Base-by-base conservation (phyloP, 2,113 vertebrate species). In the Epinephelus cyanopodus region DNA sequence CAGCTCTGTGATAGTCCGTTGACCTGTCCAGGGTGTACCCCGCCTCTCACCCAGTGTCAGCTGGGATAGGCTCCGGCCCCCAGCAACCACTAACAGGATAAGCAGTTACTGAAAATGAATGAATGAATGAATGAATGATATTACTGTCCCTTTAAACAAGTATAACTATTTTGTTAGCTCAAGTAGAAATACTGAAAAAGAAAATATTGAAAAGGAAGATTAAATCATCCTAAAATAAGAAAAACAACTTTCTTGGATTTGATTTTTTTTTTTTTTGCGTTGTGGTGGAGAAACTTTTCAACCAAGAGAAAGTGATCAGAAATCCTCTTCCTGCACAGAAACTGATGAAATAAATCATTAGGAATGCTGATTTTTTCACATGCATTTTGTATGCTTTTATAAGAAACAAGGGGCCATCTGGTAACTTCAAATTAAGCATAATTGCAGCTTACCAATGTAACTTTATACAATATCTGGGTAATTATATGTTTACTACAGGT, bases 31-130 rank as follows among this genome's bases (percentile, higher is more conserved):
- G 29, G 29, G 4, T 29, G 29, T 29, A 5, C 29, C 29, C 0
- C 0, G 0, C 29, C 0, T 29, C 29, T 29, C 29, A 2, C 29
- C 29, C 4, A 29, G 1, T 29, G 29, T 29, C 29, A 29, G 29
- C 29, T 29, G 29, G 29, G 29, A 29, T 29, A 29, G 29, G 29
- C 29, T 29, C 29, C 4, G 0, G 29, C 29, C 29, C 29, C 29
- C 4, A 29, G 29, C 29, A 29, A 29, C 29, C 29, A 4, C 29
- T 29, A 29, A 29, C 29, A 29, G 29, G 29, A 29, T 29, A 29
- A 29, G 29, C 29, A 29, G 29, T 5, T 29, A 29, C 4, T 29
- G 29, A 29, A 29, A 29, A 29, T 29, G 29, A 29, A 29, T 29
- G 29, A 29, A 29, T 29, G 29, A 29, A 29, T 29, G 29, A 29